Evolutionary conservation across 64 coral and sea anemone species (phyloP).

Genomic region (Catalaphyllia jardinei): DNA sequence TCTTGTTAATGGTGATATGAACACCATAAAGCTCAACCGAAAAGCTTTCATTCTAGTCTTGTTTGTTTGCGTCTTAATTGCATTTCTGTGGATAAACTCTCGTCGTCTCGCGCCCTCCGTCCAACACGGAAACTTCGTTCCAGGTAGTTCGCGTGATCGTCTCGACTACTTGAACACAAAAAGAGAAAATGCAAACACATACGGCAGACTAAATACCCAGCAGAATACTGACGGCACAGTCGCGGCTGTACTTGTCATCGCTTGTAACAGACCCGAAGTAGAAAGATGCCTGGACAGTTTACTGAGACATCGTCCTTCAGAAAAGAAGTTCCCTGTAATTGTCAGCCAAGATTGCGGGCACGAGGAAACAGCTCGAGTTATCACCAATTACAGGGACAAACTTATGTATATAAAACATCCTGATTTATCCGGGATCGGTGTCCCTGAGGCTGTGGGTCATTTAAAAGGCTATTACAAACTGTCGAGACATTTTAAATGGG

Average conservation of each 20-base stretch:
- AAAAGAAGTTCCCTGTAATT: constrained; percentile 80
- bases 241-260: constrained; percentile 77
- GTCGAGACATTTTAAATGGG: constrained; percentile 88
- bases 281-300: constrained; percentile 71
- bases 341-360: constrained; percentile 94
- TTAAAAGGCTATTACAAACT: constrained; percentile 88
- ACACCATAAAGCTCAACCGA: constrained; percentile 10
- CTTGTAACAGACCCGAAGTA: constrained; percentile 84
- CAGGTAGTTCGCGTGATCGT: not conserved
- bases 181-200: not conserved
- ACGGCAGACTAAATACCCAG: not conserved
- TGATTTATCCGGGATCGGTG: constrained; percentile 62
- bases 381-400: constrained; percentile 50
- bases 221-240: not conserved
- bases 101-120: not conserved
- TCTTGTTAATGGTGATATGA: not conserved
- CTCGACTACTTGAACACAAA: not conserved
- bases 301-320: constrained; percentile 49
- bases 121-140: not conserved
- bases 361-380: constrained; percentile 57
- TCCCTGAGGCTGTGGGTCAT: constrained; percentile 28
- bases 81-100: not conserved
- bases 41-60: not conserved
- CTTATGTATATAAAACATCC: constrained; percentile 73
- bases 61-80: not conserved